Conservation (phyloP, 2,888 invertebrate species). For the Lysandra coridon region DNA sequence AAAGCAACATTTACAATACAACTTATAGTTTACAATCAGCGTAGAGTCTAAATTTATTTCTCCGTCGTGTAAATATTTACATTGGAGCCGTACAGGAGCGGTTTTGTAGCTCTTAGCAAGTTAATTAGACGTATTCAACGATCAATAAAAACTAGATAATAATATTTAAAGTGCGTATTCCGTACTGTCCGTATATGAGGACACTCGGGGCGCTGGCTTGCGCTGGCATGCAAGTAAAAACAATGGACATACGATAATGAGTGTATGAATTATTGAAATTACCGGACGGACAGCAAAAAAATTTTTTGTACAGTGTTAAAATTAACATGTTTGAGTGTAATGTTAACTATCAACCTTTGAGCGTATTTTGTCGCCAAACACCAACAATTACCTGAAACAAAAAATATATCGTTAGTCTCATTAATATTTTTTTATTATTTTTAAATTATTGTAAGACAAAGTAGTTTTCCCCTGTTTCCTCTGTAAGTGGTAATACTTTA, state of each 20-base stretch:
- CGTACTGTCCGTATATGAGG: neutral
- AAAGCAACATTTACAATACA: neutral
- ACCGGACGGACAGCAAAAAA: neutral
- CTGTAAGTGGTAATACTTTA: too few relatives aligned
- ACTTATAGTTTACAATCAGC: slow-evolving; percentile 1
- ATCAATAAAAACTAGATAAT: slow-evolving; percentile 24
- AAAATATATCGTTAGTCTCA: neutral
- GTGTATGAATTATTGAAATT: neutral
- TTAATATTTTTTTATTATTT: too few relatives aligned
- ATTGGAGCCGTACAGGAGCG: neutral
- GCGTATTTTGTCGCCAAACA: neutral
- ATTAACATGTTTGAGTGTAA: neutral
- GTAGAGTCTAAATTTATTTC: neutral
- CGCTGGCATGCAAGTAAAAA: slow-evolving; percentile 7
- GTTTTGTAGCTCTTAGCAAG: slow-evolving; percentile 25
- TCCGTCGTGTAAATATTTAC: neutral
- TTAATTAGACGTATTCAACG: slow-evolving; percentile 30
- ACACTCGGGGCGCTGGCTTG: neutral
- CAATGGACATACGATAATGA: slow-evolving; percentile 2
- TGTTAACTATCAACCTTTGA: neutral
- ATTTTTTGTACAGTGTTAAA: neutral
- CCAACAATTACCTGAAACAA: neutral
- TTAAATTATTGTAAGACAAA: neutral
- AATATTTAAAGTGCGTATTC: slow-evolving; percentile 9
- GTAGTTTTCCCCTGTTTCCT: neutral